These are phyloP conservation scores for Philonicus albiceps DNA, from an alignment of 2,888 invertebrate species.

Conservation along the genomic window DNA sequence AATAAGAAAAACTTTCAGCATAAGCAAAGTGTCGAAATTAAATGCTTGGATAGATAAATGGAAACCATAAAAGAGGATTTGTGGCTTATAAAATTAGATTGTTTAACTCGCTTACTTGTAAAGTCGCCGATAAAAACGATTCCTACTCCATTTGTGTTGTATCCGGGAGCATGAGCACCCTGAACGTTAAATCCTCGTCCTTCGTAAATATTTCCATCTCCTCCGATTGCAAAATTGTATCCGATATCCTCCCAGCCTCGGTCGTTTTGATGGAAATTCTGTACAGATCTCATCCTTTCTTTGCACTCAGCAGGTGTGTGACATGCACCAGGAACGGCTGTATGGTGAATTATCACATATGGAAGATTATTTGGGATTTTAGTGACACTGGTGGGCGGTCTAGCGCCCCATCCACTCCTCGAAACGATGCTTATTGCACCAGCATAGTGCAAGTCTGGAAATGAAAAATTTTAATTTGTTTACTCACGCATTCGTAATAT, in stretches of 20 bases:
- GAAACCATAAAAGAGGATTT: neutral
- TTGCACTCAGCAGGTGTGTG: conserved; percentile 66
- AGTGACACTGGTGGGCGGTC: conserved; percentile 62
- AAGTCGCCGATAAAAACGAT: conserved; percentile 72
- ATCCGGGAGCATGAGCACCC: conserved; percentile 75
- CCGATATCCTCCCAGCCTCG: conserved; percentile 75
- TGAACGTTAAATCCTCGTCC: conserved; percentile 74
- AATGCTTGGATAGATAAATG: neutral
- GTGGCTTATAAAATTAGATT: neutral
- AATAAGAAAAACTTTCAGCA: neutral
- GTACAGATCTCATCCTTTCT: conserved; percentile 70
- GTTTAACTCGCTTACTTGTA: conserved; percentile 51
- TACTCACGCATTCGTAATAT: neutral
- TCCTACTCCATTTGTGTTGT: conserved; percentile 73
- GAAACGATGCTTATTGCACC: conserved; percentile 53
- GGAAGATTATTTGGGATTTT: conserved; percentile 68
- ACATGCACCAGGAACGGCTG: conserved; percentile 71
- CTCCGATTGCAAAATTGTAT: conserved; percentile 76
- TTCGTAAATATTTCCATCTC: conserved; percentile 75
- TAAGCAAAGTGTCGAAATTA: neutral
- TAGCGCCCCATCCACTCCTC: conserved; percentile 69
- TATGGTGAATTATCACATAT: conserved; percentile 76
- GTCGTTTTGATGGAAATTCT: conserved; percentile 69
- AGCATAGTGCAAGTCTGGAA: neutral
- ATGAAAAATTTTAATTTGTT: neutral